A percentile compares a stretch with the other conserved stretches of the same genome.
Evolutionary conservation across 2,113 vertebrate genomes (phyloP).

Genomic region (Heptranchias perlo): DNA sequence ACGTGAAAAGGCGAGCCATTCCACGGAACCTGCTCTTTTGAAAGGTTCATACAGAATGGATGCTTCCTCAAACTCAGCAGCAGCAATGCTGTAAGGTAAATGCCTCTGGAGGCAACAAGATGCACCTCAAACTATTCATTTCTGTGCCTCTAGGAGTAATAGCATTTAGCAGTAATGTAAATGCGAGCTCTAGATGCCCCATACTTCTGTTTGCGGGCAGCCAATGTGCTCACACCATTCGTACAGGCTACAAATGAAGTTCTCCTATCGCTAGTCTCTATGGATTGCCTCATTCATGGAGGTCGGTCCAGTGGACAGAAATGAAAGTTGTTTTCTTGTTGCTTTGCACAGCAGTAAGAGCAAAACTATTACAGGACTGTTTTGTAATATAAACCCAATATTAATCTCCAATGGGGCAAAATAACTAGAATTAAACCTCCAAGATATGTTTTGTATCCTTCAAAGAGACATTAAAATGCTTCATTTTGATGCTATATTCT

Average conservation of each 20-base stretch:
- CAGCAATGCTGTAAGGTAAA: not conserved
- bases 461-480: constrained; percentile 6
- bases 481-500: not conserved
- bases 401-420: not conserved
- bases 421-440: constrained; percentile 1
- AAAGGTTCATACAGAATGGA: not conserved
- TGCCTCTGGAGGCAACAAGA: not conserved
- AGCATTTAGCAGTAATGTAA: not conserved
- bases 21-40: not conserved
- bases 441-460: not conserved
- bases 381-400: not conserved
- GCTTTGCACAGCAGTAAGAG: not conserved
- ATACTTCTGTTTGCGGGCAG: not conserved
- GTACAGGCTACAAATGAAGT: not conserved
- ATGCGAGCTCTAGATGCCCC: not conserved
- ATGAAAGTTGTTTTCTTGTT: not conserved
- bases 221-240: not conserved
- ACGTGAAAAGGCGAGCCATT: not conserved
- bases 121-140: not conserved
- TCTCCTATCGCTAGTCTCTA: not conserved
- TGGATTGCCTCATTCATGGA: not conserved
- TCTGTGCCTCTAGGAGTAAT: not conserved
- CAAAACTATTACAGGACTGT: not conserved
- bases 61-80: not conserved
- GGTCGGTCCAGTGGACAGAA: not conserved